A percentile compares a stretch with the other conserved stretches of the same genome.
These are phyloP conservation scores for Megaceryle alcyon DNA, from an alignment of 2,797 vertebrate genomes.

Conservation along the genomic window DNA sequence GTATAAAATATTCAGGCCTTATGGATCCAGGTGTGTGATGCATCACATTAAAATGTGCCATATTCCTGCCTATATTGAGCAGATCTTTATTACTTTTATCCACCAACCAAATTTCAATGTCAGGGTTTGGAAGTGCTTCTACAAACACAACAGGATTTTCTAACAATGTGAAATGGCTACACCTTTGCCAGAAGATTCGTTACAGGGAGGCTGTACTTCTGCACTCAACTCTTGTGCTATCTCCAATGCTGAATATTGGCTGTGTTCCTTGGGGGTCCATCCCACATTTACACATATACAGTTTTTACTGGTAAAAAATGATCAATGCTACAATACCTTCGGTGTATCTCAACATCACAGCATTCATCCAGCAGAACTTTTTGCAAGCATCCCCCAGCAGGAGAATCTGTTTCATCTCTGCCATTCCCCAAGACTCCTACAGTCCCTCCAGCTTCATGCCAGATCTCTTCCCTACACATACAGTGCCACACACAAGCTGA, in stretches of 20 bases:
- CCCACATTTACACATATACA: neutral
- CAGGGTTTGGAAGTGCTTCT: neutral
- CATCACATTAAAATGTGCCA: neutral
- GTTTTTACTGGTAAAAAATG: neutral
- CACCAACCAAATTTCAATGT: neutral
- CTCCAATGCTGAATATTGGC: neutral
- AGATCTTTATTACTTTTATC: neutral
- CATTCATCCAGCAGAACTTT: neutral
- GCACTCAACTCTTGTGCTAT: neutral
- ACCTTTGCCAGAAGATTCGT: neutral
- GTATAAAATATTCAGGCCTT: neutral
- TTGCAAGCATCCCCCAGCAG: neutral
- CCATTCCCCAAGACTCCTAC: neutral
- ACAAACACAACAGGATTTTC: neutral
- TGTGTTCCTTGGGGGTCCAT: neutral
- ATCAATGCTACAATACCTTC: neutral
- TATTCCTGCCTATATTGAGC: neutral
- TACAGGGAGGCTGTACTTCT: neutral
- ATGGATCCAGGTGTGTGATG: neutral
- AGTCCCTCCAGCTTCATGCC: neutral
- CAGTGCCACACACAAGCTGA: rapidly evolving
- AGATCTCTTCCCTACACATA: rapidly evolving
- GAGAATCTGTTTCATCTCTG: neutral
- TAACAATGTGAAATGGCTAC: neutral
- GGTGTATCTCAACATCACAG: neutral